Evolutionary conservation across 2,888 invertebrate species (phyloP), one percentile per base, ranked within the genome.

Genomic region (Saturnia japonica): DNA sequence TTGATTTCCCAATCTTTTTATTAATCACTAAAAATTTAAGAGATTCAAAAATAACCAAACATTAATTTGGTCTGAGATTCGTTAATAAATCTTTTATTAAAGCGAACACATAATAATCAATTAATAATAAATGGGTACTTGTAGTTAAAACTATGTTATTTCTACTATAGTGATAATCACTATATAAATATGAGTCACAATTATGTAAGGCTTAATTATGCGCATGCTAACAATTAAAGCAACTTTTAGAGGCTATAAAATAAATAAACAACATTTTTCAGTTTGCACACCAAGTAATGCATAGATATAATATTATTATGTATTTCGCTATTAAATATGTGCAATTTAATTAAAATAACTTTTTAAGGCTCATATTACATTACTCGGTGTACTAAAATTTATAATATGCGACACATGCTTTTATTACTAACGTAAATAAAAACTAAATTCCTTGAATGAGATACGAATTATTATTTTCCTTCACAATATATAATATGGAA

Each of bases 181-280:
- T 60, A 60, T 60, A 54, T 25, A 54, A 51, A 4, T 66, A 43
- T 6, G n/a, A 40, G 16, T 51, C 11, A 42, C 47, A 12, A 19
- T 22, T 25, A 67, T 67, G 19, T 70, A 54, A 54, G 66, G 57
- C 43, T 69, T 12, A 28, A 51, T 43, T 69, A 60, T 60, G 22
- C 57, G 71, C 71, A 71, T 71, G 71, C 71, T 69, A 40, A 54
- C 66, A 71, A 45, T 42, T 51, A 69, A 69, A 62, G 66, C 22
- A 64, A 62, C 47, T 51, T 51, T 28, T 60, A 60, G 28, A 60
- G 25, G 57, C 57, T 60, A 60, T 57, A 47, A 69, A 64, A 34
- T 64, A 69, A 28, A 51, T 69, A 42, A 42, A 45, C 28, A 47
- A 68, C 62, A 64, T 34, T 47, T 64, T 22, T 40, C n/a, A 51